A percentile compares a stretch with the other conserved stretches of the same genome.
Conservation (phyloP, 2,797 vertebrate species). For the Girardinus metallicus region DNA sequence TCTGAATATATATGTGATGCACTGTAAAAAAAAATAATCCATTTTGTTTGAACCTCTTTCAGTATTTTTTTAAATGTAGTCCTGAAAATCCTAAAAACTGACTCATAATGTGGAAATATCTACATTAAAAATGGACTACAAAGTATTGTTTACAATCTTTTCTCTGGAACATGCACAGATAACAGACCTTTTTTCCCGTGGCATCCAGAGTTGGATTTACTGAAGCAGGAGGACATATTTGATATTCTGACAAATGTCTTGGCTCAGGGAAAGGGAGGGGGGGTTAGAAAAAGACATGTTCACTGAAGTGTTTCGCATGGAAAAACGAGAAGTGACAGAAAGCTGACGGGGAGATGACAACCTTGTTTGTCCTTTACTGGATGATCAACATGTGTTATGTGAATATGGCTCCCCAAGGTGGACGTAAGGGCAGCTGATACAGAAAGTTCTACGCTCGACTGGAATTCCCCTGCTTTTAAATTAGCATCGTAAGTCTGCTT, state of each 20-base stretch:
- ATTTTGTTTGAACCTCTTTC: neutral
- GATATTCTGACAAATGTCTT: slow-evolving; percentile 72
- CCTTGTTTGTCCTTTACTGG: slow-evolving; percentile 82
- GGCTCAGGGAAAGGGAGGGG: slow-evolving; percentile 56
- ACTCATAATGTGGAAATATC: neutral
- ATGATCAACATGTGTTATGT: slow-evolving; percentile 78
- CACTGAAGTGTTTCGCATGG: slow-evolving; percentile 69
- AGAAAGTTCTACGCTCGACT: slow-evolving; percentile 56
- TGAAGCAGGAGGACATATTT: slow-evolving; percentile 61
- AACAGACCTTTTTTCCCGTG: slow-evolving; percentile 40
- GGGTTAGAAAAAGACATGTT: slow-evolving; percentile 62
- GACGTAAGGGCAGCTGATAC: slow-evolving; percentile 58
- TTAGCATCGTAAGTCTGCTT: slow-evolving; percentile 68
- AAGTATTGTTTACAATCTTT: slow-evolving; percentile 34
- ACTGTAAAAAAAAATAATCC: neutral
- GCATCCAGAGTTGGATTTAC: slow-evolving; percentile 39
- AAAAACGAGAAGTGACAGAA: slow-evolving; percentile 81
- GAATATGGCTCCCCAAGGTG: slow-evolving; percentile 73
- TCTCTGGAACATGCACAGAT: slow-evolving; percentile 28
- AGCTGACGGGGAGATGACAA: slow-evolving; percentile 78
- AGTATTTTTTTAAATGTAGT: neutral
- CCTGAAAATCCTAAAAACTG: neutral
- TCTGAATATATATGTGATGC: neutral
- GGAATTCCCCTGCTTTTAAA: slow-evolving; percentile 73
- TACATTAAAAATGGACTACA: neutral